Evolutionary conservation across 2,888 invertebrate genomes (phyloP).

Genomic region (Sinopyrophorus schimmeli): DNA sequence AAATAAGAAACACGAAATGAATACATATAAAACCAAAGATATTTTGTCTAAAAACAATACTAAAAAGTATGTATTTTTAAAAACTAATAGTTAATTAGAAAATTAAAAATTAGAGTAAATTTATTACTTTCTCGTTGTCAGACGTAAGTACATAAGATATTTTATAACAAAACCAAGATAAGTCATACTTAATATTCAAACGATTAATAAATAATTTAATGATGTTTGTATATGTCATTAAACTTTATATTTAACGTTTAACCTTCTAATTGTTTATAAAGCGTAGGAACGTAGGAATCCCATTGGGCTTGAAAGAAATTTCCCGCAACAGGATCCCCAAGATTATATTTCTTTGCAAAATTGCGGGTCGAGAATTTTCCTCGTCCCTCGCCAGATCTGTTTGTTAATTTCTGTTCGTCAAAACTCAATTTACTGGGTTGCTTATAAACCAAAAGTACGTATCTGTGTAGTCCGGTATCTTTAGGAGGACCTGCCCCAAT

Average conservation of each 20-base stretch:
- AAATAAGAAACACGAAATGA: no score
- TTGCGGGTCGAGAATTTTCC: slow-evolving; percentile 38
- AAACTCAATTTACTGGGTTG: slow-evolving; percentile 45
- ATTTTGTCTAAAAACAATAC: no score
- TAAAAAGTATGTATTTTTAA: no score
- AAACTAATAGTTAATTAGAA: no score
- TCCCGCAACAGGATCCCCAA: slow-evolving; percentile 41
- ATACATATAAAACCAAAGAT: no score
- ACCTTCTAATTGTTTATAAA: slow-evolving; percentile 25
- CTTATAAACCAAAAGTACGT: slow-evolving; percentile 64
- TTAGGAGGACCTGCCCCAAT: slow-evolving; percentile 70
- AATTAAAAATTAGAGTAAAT: no score
- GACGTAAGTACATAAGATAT: no score
- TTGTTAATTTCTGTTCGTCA: slow-evolving; percentile 42
- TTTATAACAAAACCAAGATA: no score
- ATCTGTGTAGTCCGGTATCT: slow-evolving; percentile 73
- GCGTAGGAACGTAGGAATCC: slow-evolving; percentile 32
- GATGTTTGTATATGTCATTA: no score
- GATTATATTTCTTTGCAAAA: slow-evolving; percentile 38
- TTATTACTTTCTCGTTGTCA: no score
- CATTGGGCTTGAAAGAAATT: slow-evolving; percentile 41
- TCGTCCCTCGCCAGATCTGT: slow-evolving; percentile 38
- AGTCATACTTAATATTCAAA: no score
- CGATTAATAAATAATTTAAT: no score
- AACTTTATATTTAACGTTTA: slow-evolving; percentile 7